Base-by-base conservation (phyloP, 2,888 invertebrate species). In the Lordiphosa fenestrarum region DNA sequence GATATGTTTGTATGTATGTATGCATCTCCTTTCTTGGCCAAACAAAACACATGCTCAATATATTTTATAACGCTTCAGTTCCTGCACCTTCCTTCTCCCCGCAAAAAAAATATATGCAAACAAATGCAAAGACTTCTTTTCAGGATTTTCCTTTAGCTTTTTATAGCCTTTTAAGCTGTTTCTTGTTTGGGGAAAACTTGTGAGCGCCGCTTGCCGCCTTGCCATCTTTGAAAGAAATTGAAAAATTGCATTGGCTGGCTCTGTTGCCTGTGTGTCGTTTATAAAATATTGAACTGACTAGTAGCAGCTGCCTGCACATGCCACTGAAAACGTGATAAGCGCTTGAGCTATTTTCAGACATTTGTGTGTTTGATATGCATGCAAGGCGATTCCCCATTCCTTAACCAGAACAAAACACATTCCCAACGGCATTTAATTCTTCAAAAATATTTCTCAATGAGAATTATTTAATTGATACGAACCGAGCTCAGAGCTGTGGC, bases 81-180 rank as follows among this genome's bases (percentile, higher is more conserved):
- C n/a, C 15, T 44, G 13, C 10, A 7, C 44, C 36, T 30, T 15
- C 13, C 15, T 15, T 1, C 15, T 15, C 15, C 15, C 13, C 13
- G 2, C 15, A 15, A 15, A 15, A 15, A 40, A 64, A 55, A 62
- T 64, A 64, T 64, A 64, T 64, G 66, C 63, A 64, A 66, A 63
- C 54, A 61, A 63, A 65, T 63, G 65, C 47, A 19, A 41, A 23
- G 42, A 44, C 50, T 37, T 38, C 19, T 50, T 9, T 40, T 41
- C 57, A 37, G 36, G 63, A 63, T 60, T 60, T 63, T 65, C 69
- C 56, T 69, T 56, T 61, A 38, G 51, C 44, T 41, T 69, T 75
- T 76, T 72, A 75, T 76, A 62, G 81, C 70, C 63, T 56, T 80
- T 75, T 82, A 66, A 82, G 75, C 83, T 72, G 72, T 71, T 54